A percentile compares a stretch with the other conserved stretches of the same genome.
Conservation (phyloP, 2,797 vertebrate species). For the Geotrypetes seraphini region DNA sequence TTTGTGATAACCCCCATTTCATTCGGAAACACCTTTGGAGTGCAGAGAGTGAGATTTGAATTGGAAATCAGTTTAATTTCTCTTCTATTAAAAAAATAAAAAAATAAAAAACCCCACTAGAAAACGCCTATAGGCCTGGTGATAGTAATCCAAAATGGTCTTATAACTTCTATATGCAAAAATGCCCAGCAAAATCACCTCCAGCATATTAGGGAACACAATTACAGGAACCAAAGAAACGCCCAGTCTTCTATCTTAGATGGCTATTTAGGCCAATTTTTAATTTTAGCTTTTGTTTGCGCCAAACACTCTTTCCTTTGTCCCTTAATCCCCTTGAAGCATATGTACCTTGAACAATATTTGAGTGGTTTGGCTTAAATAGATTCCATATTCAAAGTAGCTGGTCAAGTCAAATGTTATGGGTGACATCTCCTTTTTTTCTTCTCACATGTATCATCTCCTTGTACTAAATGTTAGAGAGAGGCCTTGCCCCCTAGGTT, state of each 20-base stretch:
- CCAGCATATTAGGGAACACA: constrained; percentile 41
- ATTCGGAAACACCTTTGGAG: constrained; percentile 81
- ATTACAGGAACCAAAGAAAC: constrained; percentile 33
- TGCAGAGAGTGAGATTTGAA: constrained; percentile 61
- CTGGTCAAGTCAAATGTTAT: too few species aligned
- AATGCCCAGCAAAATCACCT: constrained; percentile 16
- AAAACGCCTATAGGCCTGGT: constrained; percentile 55
- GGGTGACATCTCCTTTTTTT: too few species aligned
- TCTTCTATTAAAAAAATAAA: constrained; percentile 35
- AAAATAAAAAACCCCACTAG: constrained; percentile 45
- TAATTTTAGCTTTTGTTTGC: too few species aligned
- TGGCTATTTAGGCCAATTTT: too few species aligned
- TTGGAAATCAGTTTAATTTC: constrained; percentile 75
- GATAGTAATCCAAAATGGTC: constrained; percentile 67
- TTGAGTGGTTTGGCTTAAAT: too few species aligned
- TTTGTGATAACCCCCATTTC: constrained; percentile 79
- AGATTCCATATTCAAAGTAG: too few species aligned
- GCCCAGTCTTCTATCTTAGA: constrained; percentile 28
- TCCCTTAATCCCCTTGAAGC: too few species aligned
- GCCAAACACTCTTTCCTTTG: too few species aligned
- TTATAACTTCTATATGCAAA: constrained; percentile 53
- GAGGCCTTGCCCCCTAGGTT: too few species aligned
- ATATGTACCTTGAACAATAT: too few species aligned
- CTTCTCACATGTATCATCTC: too few species aligned
- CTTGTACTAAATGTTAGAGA: too few species aligned